Conservation (phyloP, 2,797 vertebrate species). For the Dipus sagitta region DNA sequence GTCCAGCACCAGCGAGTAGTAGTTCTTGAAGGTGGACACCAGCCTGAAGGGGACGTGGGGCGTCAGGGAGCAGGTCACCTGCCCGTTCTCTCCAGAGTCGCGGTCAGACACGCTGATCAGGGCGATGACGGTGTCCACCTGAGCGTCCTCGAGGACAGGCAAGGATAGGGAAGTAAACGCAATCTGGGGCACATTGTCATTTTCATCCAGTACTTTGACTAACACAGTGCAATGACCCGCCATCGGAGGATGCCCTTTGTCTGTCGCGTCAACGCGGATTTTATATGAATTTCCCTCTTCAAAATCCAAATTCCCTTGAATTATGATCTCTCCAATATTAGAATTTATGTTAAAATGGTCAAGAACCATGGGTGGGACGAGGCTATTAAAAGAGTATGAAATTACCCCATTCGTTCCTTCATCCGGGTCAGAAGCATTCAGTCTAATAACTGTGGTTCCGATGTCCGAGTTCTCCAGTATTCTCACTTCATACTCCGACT, state of each 20-base stretch:
- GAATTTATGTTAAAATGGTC: slow-evolving; percentile 72
- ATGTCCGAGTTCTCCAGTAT: slow-evolving; percentile 86
- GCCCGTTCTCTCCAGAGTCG: slow-evolving; percentile 90
- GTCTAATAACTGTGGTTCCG: slow-evolving; percentile 84
- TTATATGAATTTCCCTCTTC: slow-evolving; percentile 90
- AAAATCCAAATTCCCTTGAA: slow-evolving; percentile 89
- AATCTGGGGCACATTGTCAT: slow-evolving; percentile 90
- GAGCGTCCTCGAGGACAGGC: slow-evolving; percentile 87
- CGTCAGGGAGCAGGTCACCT: slow-evolving; percentile 85
- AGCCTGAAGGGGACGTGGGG: slow-evolving; percentile 85
- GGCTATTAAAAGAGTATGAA: slow-evolving; percentile 85
- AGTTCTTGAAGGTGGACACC: slow-evolving; percentile 36
- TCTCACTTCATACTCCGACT: slow-evolving; percentile 84
- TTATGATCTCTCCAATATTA: slow-evolving; percentile 88
- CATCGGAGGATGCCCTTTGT: slow-evolving; percentile 88
- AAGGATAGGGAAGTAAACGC: slow-evolving; percentile 88
- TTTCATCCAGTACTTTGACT: slow-evolving; percentile 88
- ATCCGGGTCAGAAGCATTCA: slow-evolving; percentile 91
- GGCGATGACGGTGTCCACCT: slow-evolving; percentile 89
- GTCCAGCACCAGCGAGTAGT: slow-evolving; percentile 24
- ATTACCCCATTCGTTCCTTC: slow-evolving; percentile 87
- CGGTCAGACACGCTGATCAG: slow-evolving; percentile 90
- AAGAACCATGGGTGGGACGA: slow-evolving; percentile 85
- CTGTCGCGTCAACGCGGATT: slow-evolving; percentile 89
- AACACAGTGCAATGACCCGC: slow-evolving; percentile 89